Evolutionary conservation across 2,797 vertebrate genomes (phyloP), one percentile per base, ranked within the genome.

Genomic region (Ptychadena robeensis): DNA sequence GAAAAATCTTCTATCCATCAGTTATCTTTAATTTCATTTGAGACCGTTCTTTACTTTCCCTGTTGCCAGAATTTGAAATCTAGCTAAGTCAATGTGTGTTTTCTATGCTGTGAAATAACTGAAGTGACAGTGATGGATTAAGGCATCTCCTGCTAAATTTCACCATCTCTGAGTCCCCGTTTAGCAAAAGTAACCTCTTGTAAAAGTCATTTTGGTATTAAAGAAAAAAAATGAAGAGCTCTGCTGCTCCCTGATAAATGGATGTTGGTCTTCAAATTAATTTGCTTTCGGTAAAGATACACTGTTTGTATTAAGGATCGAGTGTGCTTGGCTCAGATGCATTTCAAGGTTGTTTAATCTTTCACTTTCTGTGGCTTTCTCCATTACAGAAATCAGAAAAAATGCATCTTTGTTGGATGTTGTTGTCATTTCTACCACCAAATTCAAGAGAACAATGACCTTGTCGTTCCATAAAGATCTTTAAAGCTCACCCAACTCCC

Each of bases 161-260:
- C n/a, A 27, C 37, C 83, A 80, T 81, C 63, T 66, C 71, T 66
- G 65, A 70, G 38, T 85, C 40, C 53, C 78, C 38, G 48, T 85
- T 85, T 85, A 85, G 83, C 75, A 80, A 85, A 80, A 72, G 65
- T 74, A 69, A 75, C 64, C 83, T 85, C 78, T 76, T 59, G 30
- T 76, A 76, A 85, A 80, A 71, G 73, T 76, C n/a, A 81, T 76
- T 85, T 81, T 71, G 71, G 83, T 37, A 76, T 80, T 63, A 80
- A 75, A 53, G 44, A 85, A 65, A 71, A 53, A 38, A 77, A 79
- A 79, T 80, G 65, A 80, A 85, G 77, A 75, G 77, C 78, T 85
- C 64, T 71, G 71, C 72, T 80, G 78, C 66, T 61, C 18, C 27
- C 53, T 80, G 78, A 85, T 85, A 85, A 71, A 85, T 85, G 72